Evolutionary conservation across 1,140 invertebrate species (phyloP).

Genomic region (Paracyclopina nana): DNA sequence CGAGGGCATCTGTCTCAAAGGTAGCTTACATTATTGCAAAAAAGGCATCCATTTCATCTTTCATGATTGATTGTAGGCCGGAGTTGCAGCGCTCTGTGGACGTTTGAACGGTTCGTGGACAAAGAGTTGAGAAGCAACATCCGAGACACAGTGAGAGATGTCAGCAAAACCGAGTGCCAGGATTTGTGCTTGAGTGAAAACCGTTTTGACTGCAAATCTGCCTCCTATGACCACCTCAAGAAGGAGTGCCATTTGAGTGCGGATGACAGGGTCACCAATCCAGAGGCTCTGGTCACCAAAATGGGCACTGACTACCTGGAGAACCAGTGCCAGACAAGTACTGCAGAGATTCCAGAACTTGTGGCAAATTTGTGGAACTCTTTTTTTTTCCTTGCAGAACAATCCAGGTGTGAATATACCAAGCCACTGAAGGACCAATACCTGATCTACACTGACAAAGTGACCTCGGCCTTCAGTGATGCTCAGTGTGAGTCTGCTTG

Average conservation of each 20-base stretch:
- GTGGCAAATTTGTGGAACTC: slow-evolving; percentile 7
- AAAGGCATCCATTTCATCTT: not conserved
- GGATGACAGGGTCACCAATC: slow-evolving; percentile 27
- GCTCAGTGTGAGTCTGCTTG: slow-evolving; percentile 29
- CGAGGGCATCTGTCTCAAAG: slow-evolving; percentile 28
- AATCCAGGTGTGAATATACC: slow-evolving; percentile 25
- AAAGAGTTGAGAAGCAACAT: slow-evolving; percentile 24
- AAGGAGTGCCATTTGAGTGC: slow-evolving; percentile 29
- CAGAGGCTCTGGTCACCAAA: slow-evolving; percentile 24
- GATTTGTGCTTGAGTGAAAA: slow-evolving; percentile 30
- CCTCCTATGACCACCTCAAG: slow-evolving; percentile 27
- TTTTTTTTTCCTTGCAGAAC: slow-evolving; percentile 21
- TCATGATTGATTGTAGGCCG: slow-evolving; percentile 20
- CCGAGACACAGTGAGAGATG: slow-evolving; percentile 7
- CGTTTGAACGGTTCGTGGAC: slow-evolving; percentile 30
- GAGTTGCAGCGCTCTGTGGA: slow-evolving; percentile 27
- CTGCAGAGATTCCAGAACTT: slow-evolving; percentile 13
- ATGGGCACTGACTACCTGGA: slow-evolving; percentile 31
- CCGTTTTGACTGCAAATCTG: slow-evolving; percentile 30
- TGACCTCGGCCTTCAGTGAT: slow-evolving; percentile 26
- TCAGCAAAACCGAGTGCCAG: slow-evolving; percentile 27
- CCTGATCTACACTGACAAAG: slow-evolving; percentile 29
- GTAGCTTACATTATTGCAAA: slow-evolving; percentile 19
- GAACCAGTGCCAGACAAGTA: slow-evolving; percentile 32
- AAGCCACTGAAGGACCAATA: slow-evolving; percentile 25